phyloP scores from a whole-genome alignment of 2,797 vertebrate species.

The Rhinella marina region DNA sequence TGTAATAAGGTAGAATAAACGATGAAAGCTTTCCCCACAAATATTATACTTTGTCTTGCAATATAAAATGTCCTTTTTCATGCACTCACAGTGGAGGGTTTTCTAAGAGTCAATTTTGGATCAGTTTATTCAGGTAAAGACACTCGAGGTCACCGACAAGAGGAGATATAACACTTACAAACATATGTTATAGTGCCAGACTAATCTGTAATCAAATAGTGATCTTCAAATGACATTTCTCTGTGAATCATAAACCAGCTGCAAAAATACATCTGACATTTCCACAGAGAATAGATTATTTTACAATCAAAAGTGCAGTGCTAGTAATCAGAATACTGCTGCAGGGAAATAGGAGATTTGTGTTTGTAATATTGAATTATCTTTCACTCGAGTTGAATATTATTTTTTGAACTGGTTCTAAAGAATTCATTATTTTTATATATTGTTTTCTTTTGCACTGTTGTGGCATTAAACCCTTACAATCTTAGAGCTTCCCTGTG shows the following conservation, averaged over 20 bases:
- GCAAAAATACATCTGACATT: constrained; percentile 71
- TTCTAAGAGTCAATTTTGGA: constrained; percentile 21
- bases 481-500: constrained; percentile 24
- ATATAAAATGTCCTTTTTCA: constrained; percentile 2
- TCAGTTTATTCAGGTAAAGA: constrained; percentile 25
- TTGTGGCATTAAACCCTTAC: constrained; percentile 6
- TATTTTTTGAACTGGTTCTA: constrained; percentile 54
- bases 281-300: constrained; percentile 72
- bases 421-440: constrained; percentile 59
- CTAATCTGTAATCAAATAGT: constrained; percentile 70
- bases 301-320: constrained; percentile 73
- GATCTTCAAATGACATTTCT: constrained; percentile 72
- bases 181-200: constrained; percentile 66
- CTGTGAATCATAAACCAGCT: constrained; percentile 67
- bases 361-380: constrained; percentile 57
- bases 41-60: neutral
- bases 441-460: constrained; percentile 44
- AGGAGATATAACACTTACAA: constrained; percentile 65
- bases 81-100: constrained; percentile 1
- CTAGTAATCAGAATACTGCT: constrained; percentile 67
- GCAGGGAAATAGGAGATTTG: constrained; percentile 52
- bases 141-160: constrained; percentile 53
- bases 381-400: constrained; percentile 55
- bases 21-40: neutral
- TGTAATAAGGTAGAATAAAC: neutral